Base-by-base conservation (phyloP, 2,113 vertebrate species). In the Coracopsis vasa region DNA sequence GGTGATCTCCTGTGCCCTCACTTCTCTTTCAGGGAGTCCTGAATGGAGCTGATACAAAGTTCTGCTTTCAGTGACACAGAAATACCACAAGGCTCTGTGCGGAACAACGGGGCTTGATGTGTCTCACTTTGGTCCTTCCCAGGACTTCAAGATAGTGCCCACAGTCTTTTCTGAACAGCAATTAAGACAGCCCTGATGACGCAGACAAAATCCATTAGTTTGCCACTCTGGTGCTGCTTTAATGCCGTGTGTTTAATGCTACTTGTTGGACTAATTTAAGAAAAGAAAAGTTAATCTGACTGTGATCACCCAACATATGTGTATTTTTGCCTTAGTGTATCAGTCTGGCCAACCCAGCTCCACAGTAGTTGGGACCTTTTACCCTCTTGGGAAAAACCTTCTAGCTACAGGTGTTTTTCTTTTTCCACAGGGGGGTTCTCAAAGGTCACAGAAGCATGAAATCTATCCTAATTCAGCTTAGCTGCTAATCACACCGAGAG, bases 371-470 rank as follows among this genome's bases (percentile, higher is more conserved):
- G 39, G 33, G 44, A 90, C 65, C 71, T 91, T 82, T 69, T 65
- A 56, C 60, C 56, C 61, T 37, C 67, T 74, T 86, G 42, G 41
- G 45, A 86, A 97, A 96, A 96, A 61, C 2, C 54, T 94, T 87
- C 72, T 70, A 33, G 77, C 66, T 97, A 93, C 98, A 98, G 98
- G 96, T 98, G 97, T 92, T 96, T 80, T 95, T 94, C 89, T 94
- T 97, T 97, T 91, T 91, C 82, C 69, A 11, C 86, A 85, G 12
- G 64, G 80, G 94, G 86, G 72, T 91, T 96, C 64, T 86, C 37
- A 80, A 94, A 97, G 96, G 96, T 98, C 96, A 98, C 95, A 70
- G 86, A 88, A 97, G 97, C 96, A 82, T 97, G 97, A 98, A 98
- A 98, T 98, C 82, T 64, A 90, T 83, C 96, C 94, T 97, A 96